phyloP scores from a whole-genome alignment of 1,140 invertebrate species.

The Drosophila sturtevanti region DNA sequence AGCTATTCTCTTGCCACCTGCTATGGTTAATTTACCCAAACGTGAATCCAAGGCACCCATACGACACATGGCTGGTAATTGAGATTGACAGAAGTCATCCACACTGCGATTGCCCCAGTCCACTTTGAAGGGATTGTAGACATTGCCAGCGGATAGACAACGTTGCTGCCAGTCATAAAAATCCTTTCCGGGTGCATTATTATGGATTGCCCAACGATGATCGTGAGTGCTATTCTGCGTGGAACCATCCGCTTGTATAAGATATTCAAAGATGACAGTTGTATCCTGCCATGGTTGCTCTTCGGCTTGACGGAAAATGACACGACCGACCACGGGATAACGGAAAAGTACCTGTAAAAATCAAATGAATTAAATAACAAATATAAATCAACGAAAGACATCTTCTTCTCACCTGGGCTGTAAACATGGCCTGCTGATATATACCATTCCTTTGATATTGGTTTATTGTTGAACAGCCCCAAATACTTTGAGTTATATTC shows the following conservation, averaged over 20 bases:
- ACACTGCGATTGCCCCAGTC: conserved; percentile 83
- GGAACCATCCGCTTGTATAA: conserved; percentile 94
- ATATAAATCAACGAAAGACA: no score
- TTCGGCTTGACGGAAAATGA: conserved; percentile 92
- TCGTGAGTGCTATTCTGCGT: conserved; percentile 90
- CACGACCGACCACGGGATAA: conserved; percentile 94
- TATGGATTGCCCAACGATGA: conserved; percentile 89
- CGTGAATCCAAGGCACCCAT: conserved; percentile 88
- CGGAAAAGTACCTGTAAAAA: conserved; percentile 85
- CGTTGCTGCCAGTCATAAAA: conserved; percentile 95
- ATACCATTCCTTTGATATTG: conserved; percentile 87
- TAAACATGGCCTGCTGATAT: conserved; percentile 88
- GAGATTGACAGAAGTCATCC: conserved; percentile 84
- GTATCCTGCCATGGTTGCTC: conserved; percentile 93
- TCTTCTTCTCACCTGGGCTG: conserved; percentile 84
- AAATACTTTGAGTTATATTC: conserved; percentile 85
- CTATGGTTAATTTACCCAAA: conserved; percentile 88
- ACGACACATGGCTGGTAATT: conserved; percentile 85
- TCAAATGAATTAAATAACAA: not conserved
- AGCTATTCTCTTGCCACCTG: conserved; percentile 87
- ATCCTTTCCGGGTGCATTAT: conserved; percentile 88
- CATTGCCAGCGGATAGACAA: conserved; percentile 90
- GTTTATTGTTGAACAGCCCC: conserved; percentile 87
- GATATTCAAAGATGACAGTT: conserved; percentile 87
- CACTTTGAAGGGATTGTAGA: conserved; percentile 92